These are phyloP conservation scores for Drosophila neoperkinsi DNA, from an alignment of 2,888 invertebrate species.

Conservation along the genomic window DNA sequence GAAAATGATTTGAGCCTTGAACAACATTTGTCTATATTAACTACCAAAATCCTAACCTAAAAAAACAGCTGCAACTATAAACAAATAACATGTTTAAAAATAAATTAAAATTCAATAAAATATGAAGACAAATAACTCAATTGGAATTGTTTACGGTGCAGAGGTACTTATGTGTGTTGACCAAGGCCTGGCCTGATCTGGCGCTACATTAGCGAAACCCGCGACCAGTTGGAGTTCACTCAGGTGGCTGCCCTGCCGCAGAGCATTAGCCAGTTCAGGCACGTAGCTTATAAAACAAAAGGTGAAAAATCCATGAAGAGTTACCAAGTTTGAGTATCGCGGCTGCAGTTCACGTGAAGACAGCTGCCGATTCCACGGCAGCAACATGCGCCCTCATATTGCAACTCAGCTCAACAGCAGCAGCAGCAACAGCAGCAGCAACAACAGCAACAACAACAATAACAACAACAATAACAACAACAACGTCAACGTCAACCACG, in stretches of 20 bases:
- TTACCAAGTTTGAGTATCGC: conserved; percentile 53
- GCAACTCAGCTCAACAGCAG: conserved; percentile 47
- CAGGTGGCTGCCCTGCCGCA: conserved; percentile 44
- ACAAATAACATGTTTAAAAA: not conserved
- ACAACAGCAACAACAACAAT: conserved; percentile 25
- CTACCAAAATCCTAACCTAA: not conserved
- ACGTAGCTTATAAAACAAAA: conserved; percentile 64
- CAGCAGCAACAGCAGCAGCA: conserved; percentile 22
- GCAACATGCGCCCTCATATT: conserved; percentile 74
- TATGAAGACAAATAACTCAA: not conserved
- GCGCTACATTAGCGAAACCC: conserved; percentile 64
- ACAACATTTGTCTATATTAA: not conserved
- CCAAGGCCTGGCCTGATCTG: conserved; percentile 57
- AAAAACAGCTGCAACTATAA: not conserved
- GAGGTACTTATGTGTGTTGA: conserved; percentile 29
- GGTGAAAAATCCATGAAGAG: conserved; percentile 64
- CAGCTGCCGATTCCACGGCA: conserved; percentile 63
- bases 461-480: conserved; percentile 31
- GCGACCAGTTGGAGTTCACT: conserved; percentile 32
- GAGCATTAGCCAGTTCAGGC: conserved; percentile 68
- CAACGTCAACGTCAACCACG: conserved; percentile 76
- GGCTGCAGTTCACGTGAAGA: conserved; percentile 66
- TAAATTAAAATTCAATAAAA: not conserved
- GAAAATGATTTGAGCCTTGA: not conserved
- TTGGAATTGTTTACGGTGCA: conserved; percentile 1